A percentile compares a stretch with the other conserved stretches of the same genome.
These are phyloP conservation scores for Arnoldichthys spilopterus DNA, from an alignment of 2,797 vertebrate genomes.

Conservation along the genomic window DNA sequence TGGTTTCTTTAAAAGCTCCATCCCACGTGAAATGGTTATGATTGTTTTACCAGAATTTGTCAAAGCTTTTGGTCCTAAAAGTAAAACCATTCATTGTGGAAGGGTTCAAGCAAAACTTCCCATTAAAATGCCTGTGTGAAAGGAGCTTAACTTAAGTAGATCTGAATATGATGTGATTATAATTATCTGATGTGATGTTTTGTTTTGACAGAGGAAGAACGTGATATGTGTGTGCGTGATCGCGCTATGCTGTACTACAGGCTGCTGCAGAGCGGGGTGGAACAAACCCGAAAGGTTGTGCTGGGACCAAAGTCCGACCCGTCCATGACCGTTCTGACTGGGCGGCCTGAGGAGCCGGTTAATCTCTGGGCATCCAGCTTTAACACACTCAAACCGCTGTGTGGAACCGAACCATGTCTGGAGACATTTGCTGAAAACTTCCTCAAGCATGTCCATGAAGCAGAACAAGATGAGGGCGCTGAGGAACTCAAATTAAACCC, in stretches of 20 bases:
- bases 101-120: too few relatives aligned
- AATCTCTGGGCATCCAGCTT: constrained; percentile 86
- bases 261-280: constrained; percentile 84
- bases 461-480: constrained; percentile 13
- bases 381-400: constrained; percentile 86
- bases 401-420: constrained; percentile 69
- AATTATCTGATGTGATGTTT: background rate
- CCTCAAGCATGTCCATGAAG: constrained; percentile 33
- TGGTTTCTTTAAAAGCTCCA: too few relatives aligned
- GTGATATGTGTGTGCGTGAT: constrained; percentile 89
- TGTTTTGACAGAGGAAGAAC: constrained; percentile 85
- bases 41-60: too few relatives aligned
- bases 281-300: constrained; percentile 79
- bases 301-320: constrained; percentile 90
- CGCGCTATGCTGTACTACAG: constrained; percentile 92
- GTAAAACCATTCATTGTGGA: too few relatives aligned
- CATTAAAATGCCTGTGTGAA: too few relatives aligned
- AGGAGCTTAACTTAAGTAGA: too few relatives aligned
- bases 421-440: constrained; percentile 65
- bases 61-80: too few relatives aligned
- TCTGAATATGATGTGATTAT: too few relatives aligned
- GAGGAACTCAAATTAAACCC: constrained; percentile 2
- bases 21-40: too few relatives aligned
- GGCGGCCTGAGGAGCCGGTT: constrained; percentile 80
- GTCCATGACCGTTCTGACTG: constrained; percentile 86